A percentile compares a stretch with the other conserved stretches of the same genome.
These are phyloP conservation scores for Alces alces DNA, from an alignment of 2,113 vertebrate species.

Conservation along the genomic window DNA sequence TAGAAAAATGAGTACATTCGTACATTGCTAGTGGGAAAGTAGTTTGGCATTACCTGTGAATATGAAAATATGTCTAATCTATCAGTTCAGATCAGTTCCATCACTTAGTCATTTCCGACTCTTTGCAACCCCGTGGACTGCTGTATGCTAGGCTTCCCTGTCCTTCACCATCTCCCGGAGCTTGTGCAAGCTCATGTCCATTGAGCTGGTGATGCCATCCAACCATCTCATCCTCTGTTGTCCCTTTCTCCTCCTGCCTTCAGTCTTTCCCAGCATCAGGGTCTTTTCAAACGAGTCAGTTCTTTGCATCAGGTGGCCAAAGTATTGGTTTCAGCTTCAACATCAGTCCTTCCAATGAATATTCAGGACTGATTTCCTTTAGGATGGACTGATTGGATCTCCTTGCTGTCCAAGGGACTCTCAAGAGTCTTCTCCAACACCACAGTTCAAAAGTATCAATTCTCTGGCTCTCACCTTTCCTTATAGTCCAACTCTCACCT, in stretches of 20 bases:
- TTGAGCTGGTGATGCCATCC: not conserved
- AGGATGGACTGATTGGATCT: not conserved
- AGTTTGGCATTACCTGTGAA: not conserved
- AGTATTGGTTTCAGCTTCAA: not conserved
- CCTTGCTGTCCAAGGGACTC: not conserved
- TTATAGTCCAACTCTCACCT: not conserved
- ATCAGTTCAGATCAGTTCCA: not conserved
- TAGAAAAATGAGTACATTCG: not conserved
- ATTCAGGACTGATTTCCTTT: not conserved
- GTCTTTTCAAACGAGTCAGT: not conserved
- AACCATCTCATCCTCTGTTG: not conserved
- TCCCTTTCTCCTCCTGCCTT: not conserved
- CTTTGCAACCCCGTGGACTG: not conserved
- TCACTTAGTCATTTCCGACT: fast-evolving
- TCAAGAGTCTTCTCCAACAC: not conserved
- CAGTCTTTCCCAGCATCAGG: not conserved
- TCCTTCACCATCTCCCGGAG: not conserved
- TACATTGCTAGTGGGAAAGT: not conserved
- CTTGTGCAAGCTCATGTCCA: not conserved
- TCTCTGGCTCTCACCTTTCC: not conserved
- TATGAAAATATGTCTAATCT: not conserved
- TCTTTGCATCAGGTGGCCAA: not conserved
- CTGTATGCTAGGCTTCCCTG: not conserved
- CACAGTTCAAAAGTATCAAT: not conserved
- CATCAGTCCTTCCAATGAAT: not conserved